These are phyloP conservation scores for Neolamprologus caudopunctatus DNA, from an alignment of 2,113 vertebrate genomes.

Conservation along the genomic window DNA sequence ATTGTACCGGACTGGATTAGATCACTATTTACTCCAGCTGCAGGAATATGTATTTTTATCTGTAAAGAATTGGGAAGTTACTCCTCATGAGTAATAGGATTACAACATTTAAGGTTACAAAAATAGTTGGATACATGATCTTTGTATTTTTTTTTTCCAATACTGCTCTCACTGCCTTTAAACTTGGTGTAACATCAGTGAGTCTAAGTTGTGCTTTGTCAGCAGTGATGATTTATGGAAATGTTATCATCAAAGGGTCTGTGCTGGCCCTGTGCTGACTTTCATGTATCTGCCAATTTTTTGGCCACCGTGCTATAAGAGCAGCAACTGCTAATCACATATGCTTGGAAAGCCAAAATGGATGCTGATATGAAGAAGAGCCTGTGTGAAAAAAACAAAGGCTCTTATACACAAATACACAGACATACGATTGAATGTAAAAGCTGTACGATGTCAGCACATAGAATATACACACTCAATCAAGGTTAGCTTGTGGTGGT, in stretches of 20 bases:
- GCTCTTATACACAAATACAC: background rate
- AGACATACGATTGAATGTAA: background rate
- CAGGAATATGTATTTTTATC: background rate
- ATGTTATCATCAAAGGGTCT: background rate
- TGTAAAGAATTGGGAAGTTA: background rate
- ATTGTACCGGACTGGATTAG: background rate
- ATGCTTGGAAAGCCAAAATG: background rate
- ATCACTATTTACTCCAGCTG: constrained; percentile 14
- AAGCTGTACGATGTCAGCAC: background rate
- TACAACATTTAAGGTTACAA: constrained; percentile 15
- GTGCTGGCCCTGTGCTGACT: background rate
- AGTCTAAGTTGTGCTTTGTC: background rate
- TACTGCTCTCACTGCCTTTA: background rate
- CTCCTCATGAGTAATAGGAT: constrained; percentile 11
- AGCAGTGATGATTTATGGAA: background rate
- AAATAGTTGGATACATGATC: background rate
- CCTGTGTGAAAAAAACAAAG: background rate
- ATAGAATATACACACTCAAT: background rate
- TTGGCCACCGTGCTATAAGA: background rate
- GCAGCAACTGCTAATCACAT: background rate
- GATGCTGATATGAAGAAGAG: background rate
- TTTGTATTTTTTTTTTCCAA: background rate
- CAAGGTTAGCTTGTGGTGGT: background rate
- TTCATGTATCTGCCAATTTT: background rate
- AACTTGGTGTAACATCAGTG: background rate